Base-by-base conservation (phyloP, 2,797 vertebrate species). In the Onychomys leucogaster region DNA sequence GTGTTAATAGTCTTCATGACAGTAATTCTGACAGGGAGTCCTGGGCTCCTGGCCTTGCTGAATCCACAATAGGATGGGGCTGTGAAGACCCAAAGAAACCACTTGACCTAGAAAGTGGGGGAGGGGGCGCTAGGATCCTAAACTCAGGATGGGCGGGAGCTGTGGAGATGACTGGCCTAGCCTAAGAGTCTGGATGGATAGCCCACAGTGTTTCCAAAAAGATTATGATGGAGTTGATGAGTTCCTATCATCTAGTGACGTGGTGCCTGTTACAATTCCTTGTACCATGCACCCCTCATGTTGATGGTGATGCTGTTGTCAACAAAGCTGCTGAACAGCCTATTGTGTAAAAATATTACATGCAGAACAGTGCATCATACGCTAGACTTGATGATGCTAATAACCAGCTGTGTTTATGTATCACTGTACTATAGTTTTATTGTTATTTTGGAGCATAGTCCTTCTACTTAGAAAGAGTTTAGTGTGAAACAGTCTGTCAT, bases 1-100 rank as follows among this genome's bases (percentile, higher is more conserved):
- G 82, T 21, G 10, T 2, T 13, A 29, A 59, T 21, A 21, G 25
- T 63, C 14, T 5, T 61, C 61, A 16, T 9, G 6, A 17, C 14
- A 32, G 46, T 29, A 8, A 87, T 27, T 61, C 5, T 29, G 49
- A 61, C 43, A 21, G 29, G 27, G 67, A 52, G 1, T 5, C 9
- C 6, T 2, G 23, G 6, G 10, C 27, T 14, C 14, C 46, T 10
- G 5, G 27, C 8, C 19, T 52, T 12, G n/a, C 59, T 0, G 29
- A 91, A 32, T 11, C 81, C 67, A 82, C 8, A 0, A 25, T 17
- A n/a, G 19, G 11, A 21, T 52, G 23, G 34, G 34, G 41, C 46
- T 6, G 10, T 7, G 17, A 23, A 43, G 43, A 21, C 43, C 7
- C 3, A 37, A 14, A 17, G 71, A 65, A 63, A 32, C 27, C 14